Evolutionary conservation across 2,888 invertebrate genomes (phyloP).

Genomic region (Apantesis nais): DNA sequence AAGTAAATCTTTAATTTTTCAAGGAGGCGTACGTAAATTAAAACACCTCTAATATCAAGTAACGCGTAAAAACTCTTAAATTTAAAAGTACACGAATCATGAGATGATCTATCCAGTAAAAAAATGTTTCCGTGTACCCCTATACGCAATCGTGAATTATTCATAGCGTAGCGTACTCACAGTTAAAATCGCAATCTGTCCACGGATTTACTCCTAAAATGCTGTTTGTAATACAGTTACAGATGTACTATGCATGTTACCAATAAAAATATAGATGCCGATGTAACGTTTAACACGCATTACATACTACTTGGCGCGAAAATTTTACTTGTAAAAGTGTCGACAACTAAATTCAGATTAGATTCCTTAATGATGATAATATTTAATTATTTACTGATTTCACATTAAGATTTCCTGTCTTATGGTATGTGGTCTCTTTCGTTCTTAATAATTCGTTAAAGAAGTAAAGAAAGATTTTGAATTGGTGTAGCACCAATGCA

Average conservation of each 20-base stretch:
- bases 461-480: no score
- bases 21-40: neutral
- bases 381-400: no score
- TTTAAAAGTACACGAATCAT: constrained; percentile 24
- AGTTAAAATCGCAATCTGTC: constrained; percentile 76
- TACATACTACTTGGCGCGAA: no score
- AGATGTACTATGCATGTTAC: constrained; percentile 29
- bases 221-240: constrained; percentile 53
- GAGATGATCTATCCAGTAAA: constrained; percentile 46
- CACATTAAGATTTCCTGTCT: no score
- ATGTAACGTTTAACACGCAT: constrained; percentile 30
- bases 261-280: constrained; percentile 32
- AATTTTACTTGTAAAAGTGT: no score
- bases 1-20: no score
- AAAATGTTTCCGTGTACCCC: constrained; percentile 59
- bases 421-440: no score
- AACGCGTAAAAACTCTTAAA: neutral
- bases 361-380: no score
- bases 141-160: constrained; percentile 70
- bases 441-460: no score
- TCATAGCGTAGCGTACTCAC: constrained; percentile 69
- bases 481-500: no score
- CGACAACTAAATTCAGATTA: no score
- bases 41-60: neutral
- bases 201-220: constrained; percentile 62